Evolutionary conservation across 2,888 invertebrate genomes (phyloP), one percentile per base, ranked within the genome.

Genomic region (Melinopterus prodromus): DNA sequence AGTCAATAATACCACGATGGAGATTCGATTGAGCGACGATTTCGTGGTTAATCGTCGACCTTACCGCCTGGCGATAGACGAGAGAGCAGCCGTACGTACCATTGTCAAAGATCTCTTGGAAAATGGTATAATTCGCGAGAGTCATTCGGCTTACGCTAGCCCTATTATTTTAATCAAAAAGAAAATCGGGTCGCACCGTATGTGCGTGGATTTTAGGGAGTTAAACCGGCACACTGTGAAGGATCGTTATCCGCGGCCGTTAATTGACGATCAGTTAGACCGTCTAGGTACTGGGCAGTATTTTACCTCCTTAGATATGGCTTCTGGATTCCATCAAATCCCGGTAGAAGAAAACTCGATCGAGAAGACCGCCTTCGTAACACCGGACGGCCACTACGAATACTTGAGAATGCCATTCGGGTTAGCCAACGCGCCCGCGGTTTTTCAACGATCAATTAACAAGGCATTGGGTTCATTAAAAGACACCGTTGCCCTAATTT

Each of bases 321-420:
- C 82, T 2, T 79, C 81, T 16, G 87, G 86, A 0, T 86, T 85
- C 80, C 83, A 84, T 76, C 88, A 88, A 78, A 87, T 88, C 15
- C 85, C 85, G 0, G 85, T 87, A 80, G 78, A 82, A 14, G 80
- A 76, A 26, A 82, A 82, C 16, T 82, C 82, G 6, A 81, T 83
- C 69, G 69, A 81, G 4, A 85, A 83, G 72, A 85, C 83, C 3
- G 83, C 82, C 85, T 26, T 26, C 26, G 26, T 26, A 26, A 26
- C 26, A 26, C 26, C 26, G 26, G 26, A 26, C 26, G 26, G 86
- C 70, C 83, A 87, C 6, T 88, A 84, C 77, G 86, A 88, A 82
- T 87, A 86, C 75, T 75, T 84, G 6, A 78, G 84, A 0, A 85
- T 88, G 83, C 86, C 86, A 6, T 89, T 88, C 80, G 87, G 88